Evolutionary conservation across 2,888 invertebrate genomes (phyloP), one percentile per base, ranked within the genome.

Genomic region (Xylota sylvarum): DNA sequence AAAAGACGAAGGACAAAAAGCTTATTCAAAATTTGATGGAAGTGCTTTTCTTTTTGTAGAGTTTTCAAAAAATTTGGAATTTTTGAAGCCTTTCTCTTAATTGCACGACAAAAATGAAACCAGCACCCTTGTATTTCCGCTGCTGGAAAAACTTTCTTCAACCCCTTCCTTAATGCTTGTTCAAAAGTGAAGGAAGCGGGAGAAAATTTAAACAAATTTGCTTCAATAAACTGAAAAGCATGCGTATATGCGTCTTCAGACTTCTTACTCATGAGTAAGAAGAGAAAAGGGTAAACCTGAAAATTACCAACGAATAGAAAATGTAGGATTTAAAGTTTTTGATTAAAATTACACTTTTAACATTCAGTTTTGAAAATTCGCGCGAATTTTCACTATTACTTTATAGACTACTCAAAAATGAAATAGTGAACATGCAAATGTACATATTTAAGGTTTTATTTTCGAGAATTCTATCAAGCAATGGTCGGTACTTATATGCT

Each of bases 61-160:
- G 23, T 40, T 60, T 60, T 19, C 17, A 40, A 60, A 40, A 60
- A 60, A 17, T 12, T 60, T 19, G 60, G 40, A 60, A 60, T 60
- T 40, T 60, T 60, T 14, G 50, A 52, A 27, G 50, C 27, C 23
- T 27, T 52, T 27, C 50, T 12, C 27, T 32, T 56, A 5, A 56
- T 56, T 56, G 55, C 55, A 56, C 14, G 30, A 27, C 55, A 56
- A 32, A 56, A 56, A 19, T 56, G 32, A 56, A 56, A 56, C 55
- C 14, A 56, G 32, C 55, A 32, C 6, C 32, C 52, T 30, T 30
- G 12, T 52, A 52, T 52, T 52, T 12, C 23, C n/a, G 30, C 52
- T 12, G 30, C 30, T 52, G 52, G 52, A 52, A 52, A 52, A 23
- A 52, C 30, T 52, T 52, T 52, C 30, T 30, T 23, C 52, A 52